Evolutionary conservation across 2,888 invertebrate genomes (phyloP), one percentile per base, ranked within the genome.

Genomic region (Pachymerium ferrugineum): DNA sequence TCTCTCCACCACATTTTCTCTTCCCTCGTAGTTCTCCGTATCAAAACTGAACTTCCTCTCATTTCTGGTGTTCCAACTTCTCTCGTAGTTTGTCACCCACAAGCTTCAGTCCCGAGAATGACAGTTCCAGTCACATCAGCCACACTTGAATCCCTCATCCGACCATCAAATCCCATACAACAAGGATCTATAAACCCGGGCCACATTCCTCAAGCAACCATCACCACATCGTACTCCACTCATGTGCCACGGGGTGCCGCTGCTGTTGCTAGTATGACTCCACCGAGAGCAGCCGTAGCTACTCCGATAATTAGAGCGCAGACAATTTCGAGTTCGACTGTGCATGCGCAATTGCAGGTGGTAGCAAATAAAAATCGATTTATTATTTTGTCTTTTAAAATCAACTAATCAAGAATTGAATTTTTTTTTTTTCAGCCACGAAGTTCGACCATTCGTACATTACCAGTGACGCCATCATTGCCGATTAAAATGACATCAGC

Each of bases 221-320:
- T 71, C 12, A 19, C 71, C 12, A 22, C 71, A 0, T 19, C 71
- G 42, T 71, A 28, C 33, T 71, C 71, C 19, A 71, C n/a, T 22
- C 71, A 71, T 22, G 71, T 71, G 3, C 71, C 71, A 14, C 71
- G 71, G 3, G 70, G 70, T 29, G 87, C 90, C 16, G 90, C 90
- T 0, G 90, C 90, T 12, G 90, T 90, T 1, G 90, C 90, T 0
- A 90, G 89, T 76, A 86, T 91, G 22, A 88, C 90, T 12, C 88
- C 89, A 6, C 88, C 90, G 0, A 86, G 90, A 74, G 85, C 86
- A 35, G 86, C 86, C 74, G 88, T 89, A 4, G 86, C 69, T 14
- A 75, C 74, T 70, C 74, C 75, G n/a, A 75, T 75, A 22, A n/a
- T 67, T n/a, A 72, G 72, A 6, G 54, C 69, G n/a, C n/a, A n/a